Base-by-base conservation (phyloP, 2,888 invertebrate genomes). In the Bruchidius siliquastri region DNA sequence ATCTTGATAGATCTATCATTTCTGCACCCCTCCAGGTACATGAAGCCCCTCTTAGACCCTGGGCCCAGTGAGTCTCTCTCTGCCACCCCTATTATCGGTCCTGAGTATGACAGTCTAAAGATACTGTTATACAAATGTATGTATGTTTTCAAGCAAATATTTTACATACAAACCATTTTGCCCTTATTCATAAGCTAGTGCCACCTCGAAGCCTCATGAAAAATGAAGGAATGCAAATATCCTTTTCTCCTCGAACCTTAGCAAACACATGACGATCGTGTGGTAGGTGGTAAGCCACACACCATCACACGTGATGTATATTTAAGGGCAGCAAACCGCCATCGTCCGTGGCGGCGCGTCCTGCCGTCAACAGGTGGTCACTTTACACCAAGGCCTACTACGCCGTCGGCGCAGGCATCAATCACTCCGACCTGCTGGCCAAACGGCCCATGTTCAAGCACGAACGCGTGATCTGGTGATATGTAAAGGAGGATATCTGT, bases 261-360 rank as follows among this genome's bases (percentile, higher is more conserved):
- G 13, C 49, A 49, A 1, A 49, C 49, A 49, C 18, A 49, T 49
- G 49, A 49, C 49, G 49, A 49, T 49, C 18, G 49, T 49, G 49
- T 26, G 26, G 26, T 26, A 26, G 26, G 26, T 49, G 49, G 49
- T 49, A 49, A 49, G 49, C 49, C 49, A 13, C 49, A 49, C 49
- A 49, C 49, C 49, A 49, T 49, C 49, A 49, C 18, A 49, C 49
- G 49, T 49, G 49, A 49, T 49, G 49, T 49, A 49, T 49, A 49
- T 68, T 68, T 68, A 68, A 21, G 22, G 68, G 21, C 68, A 20
- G 68, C 68, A 68, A 68, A 6, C 68, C 68, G 68, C 8, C 68
- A 13, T 21, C 21, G 21, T 68, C 20, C 21, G 68, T n/a, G 8
- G n/a, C 22, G 68, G 18, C 22, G 21, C n/a, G 8, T 68, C 68